Percentiles rank a stretch among this genome's conserved stretches.
Evolutionary conservation across 2,113 vertebrate species (phyloP).

Genomic region (Recurvirostra avosetta): DNA sequence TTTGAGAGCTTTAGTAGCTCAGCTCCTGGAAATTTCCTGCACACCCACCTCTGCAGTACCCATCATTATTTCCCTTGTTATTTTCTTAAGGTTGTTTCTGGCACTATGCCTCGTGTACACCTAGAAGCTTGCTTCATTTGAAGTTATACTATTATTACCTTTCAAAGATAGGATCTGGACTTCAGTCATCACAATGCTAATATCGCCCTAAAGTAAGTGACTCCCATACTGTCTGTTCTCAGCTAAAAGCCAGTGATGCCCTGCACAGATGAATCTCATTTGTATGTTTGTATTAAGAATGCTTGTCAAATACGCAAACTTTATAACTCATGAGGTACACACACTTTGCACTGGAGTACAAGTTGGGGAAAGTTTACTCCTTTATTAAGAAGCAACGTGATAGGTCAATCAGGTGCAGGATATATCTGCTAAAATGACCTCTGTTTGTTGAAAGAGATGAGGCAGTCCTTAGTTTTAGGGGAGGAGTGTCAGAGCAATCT

Average conservation of each 20-base stretch:
- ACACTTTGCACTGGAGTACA: not conserved
- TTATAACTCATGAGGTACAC: not conserved
- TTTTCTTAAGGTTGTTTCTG: not conserved
- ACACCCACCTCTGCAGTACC: not conserved
- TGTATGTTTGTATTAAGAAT: not conserved
- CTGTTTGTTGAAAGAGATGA: not conserved
- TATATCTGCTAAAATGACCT: not conserved
- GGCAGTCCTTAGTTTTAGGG: not conserved
- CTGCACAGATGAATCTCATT: not conserved
- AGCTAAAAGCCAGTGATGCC: not conserved
- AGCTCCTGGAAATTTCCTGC: not conserved
- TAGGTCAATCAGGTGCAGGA: not conserved
- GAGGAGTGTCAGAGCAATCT: not conserved
- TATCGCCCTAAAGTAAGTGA: not conserved
- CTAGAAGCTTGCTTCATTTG: not conserved
- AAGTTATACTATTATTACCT: not conserved
- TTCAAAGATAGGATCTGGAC: not conserved
- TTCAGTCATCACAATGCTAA: not conserved
- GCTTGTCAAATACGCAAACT: not conserved
- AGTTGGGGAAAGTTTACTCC: not conserved
- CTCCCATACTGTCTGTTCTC: not conserved
- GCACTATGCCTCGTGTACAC: not conserved
- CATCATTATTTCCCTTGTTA: not conserved
- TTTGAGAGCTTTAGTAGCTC: not conserved
- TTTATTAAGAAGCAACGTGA: not conserved